A percentile compares a stretch with the other conserved stretches of the same genome.
Evolutionary conservation across 2,797 vertebrate species (phyloP).

Genomic region (Prunella strophiata): DNA sequence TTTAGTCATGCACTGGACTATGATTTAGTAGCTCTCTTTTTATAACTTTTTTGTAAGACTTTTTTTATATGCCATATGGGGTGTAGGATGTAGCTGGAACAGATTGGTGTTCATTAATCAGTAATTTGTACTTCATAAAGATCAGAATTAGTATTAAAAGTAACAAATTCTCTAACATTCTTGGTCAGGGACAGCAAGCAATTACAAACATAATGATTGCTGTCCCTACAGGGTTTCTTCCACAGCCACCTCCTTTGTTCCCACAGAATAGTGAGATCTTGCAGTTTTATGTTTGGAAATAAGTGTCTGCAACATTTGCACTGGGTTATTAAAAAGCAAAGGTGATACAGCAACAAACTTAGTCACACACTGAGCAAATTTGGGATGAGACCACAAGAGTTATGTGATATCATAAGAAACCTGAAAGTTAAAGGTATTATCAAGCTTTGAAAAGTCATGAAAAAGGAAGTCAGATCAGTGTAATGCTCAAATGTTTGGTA

Average conservation of each 20-base stretch:
- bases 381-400: not conserved
- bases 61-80: slow-evolving; percentile 40
- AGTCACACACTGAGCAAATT: not conserved
- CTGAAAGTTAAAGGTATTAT: not conserved
- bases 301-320: not conserved
- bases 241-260: not conserved
- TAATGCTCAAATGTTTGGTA: not conserved
- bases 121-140: slow-evolving; percentile 22
- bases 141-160: slow-evolving; percentile 26
- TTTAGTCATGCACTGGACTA: not conserved
- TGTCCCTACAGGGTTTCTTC: not conserved
- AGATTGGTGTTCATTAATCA: slow-evolving; percentile 49
- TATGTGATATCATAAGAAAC: not conserved
- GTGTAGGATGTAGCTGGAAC: slow-evolving; percentile 53
- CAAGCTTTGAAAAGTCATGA: not conserved
- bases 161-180: not conserved
- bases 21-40: slow-evolving; percentile 12
- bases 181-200: not conserved
- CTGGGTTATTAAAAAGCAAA: not conserved
- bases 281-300: not conserved
- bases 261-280: not conserved
- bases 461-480: not conserved
- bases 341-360: not conserved
- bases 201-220: not conserved
- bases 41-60: not conserved